A percentile compares a stretch with the other conserved stretches of the same genome.
These are phyloP conservation scores for Charina bottae DNA, from an alignment of 2,113 vertebrate genomes.

Conservation along the genomic window DNA sequence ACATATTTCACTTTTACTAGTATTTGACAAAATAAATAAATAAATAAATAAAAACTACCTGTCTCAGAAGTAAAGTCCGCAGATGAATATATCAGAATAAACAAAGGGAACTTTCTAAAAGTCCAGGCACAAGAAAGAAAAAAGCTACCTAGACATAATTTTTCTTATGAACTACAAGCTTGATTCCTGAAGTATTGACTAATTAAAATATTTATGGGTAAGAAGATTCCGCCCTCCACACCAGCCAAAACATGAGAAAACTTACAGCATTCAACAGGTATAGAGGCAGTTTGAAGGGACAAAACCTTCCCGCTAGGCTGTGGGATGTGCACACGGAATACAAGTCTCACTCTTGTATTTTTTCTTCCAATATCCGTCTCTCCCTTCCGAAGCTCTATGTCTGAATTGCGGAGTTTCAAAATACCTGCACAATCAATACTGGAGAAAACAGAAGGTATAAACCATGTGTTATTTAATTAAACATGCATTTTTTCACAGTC, in stretches of 20 bases:
- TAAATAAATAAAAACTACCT: not conserved
- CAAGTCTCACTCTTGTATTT: conserved; percentile 95
- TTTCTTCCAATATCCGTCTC: conserved; percentile 98
- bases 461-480: conserved; percentile 26
- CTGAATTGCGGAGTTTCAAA: conserved; percentile 96
- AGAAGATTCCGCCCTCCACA: not conserved
- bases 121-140: not conserved
- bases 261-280: conserved; percentile 99
- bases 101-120: not conserved
- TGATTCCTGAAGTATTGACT: not conserved
- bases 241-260: conserved; percentile 41
- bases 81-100: not conserved
- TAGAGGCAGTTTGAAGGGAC: conserved; percentile 92
- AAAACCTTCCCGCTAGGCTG: conserved; percentile 93
- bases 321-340: conserved; percentile 97
- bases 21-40: not conserved
- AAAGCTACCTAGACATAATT: not conserved
- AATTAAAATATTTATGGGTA: not conserved
- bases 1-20: not conserved
- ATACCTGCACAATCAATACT: conserved; percentile 99
- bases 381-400: conserved; percentile 98
- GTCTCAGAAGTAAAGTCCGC: not conserved
- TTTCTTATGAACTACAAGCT: not conserved
- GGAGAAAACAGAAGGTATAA: conserved; percentile 36
- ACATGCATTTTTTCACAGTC: not conserved